These are phyloP conservation scores for Lepidiolamprologus cunningtoni DNA, from an alignment of 2,113 vertebrate species.

Conservation along the genomic window DNA sequence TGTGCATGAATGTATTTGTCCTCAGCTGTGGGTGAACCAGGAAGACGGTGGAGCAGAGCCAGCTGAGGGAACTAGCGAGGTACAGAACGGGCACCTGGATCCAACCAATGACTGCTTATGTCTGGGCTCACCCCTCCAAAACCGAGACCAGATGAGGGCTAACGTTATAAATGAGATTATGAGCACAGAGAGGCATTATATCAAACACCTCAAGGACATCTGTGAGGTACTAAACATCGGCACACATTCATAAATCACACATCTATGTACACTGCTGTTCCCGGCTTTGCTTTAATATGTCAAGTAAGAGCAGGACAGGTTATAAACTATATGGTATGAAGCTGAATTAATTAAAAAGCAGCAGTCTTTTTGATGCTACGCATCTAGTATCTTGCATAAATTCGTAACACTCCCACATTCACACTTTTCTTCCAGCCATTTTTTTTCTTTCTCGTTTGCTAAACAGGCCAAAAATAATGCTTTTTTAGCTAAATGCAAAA, in stretches of 20 bases:
- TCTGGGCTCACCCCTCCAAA: slow-evolving; percentile 89
- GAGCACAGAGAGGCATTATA: slow-evolving; percentile 98
- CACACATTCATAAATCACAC: background rate
- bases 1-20: slow-evolving; percentile 24
- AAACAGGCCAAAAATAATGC: background rate
- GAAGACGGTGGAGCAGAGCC: slow-evolving; percentile 85
- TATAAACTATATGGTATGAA: background rate
- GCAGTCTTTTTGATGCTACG: background rate
- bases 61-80: slow-evolving; percentile 86
- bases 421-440: background rate
- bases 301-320: background rate
- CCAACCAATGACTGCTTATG: slow-evolving; percentile 93
- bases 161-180: slow-evolving; percentile 99
- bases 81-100: slow-evolving; percentile 95
- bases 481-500: background rate
- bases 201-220: slow-evolving; percentile 99
- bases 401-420: slow-evolving; percentile 41
- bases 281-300: background rate
- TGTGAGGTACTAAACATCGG: slow-evolving; percentile 80
- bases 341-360: background rate
- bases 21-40: slow-evolving; percentile 98
- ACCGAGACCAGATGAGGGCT: slow-evolving; percentile 98
- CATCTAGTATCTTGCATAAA: background rate
- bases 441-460: background rate
- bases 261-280: background rate